Evolutionary conservation across 2,113 vertebrate genomes (phyloP), one percentile per base, ranked within the genome.

Genomic region (Rhinogobius similis): DNA sequence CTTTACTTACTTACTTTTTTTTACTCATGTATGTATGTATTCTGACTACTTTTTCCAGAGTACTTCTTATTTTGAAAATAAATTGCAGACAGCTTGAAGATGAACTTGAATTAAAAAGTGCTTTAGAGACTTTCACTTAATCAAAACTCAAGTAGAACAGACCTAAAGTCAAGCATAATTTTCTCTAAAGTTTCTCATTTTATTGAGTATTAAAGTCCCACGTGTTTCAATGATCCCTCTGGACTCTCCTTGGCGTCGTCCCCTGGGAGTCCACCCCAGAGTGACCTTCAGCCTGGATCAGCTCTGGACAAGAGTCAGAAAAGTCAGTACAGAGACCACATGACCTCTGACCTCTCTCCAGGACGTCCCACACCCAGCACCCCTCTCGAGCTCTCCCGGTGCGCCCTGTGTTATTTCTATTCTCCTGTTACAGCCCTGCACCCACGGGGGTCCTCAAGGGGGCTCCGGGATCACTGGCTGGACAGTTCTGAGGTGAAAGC

Each of bases 391-490:
- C 68, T 82, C 76, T 50, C 64, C n/a, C 77, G 65, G 76, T 83
- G 81, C 75, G 20, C 58, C 20, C 76, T 82, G 73, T 94, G 93
- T 93, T 93, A 93, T 93, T 93, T 73, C 84, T 92, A 79, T 85
- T 93, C 92, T 94, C 90, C 82, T 62, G 92, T 94, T 94, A 91
- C 92, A 84, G 86, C 80, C 76, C 79, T 81, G 87, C 87, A 91
- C 92, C 88, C 92, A 91, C 80, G 92, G 90, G 92, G 90, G 89
- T 93, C 90, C 92, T 93, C 92, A 92, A 63, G 18, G 82, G 75
- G 86, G 82, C 70, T 77, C 78, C 52, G 84, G 88, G 93, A 89
- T 92, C 91, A 88, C 76, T 90, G 90, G 84, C 91, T 82, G 63
- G 84, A 92, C 92, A 91, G 91, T 87, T 90, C 85, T 79, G 76